Conservation (phyloP, 2,113 vertebrate genomes). For the Spizaetus ornatus region DNA sequence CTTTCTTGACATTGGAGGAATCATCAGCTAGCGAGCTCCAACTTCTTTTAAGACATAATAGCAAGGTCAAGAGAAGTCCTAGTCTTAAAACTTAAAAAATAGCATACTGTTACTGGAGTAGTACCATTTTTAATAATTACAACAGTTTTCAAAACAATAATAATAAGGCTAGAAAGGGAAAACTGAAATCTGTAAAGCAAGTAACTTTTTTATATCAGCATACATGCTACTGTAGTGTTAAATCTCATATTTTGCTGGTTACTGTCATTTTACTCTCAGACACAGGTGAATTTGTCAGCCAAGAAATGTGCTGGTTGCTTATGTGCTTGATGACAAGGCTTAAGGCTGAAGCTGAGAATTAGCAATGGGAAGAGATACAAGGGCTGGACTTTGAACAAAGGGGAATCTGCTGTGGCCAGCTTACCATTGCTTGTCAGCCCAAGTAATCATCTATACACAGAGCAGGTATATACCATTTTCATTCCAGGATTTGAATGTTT, state of each 20-base stretch:
- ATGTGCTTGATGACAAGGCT: background rate
- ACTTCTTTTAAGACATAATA: background rate
- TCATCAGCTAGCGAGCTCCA: background rate
- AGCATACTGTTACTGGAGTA: background rate
- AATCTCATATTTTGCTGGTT: background rate
- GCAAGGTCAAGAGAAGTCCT: background rate
- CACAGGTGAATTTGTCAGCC: background rate
- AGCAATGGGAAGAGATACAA: background rate
- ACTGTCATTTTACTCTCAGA: background rate
- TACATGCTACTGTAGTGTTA: background rate
- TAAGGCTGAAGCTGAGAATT: background rate
- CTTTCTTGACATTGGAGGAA: background rate
- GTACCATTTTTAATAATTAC: background rate
- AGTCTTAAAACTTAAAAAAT: background rate
- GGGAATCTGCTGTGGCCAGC: background rate
- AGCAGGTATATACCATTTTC: accelerated
- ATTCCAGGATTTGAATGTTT: background rate
- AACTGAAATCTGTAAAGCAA: background rate
- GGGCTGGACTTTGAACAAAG: background rate
- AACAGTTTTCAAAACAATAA: background rate
- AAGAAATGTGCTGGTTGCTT: background rate
- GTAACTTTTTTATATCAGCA: background rate
- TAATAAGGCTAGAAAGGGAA: background rate
- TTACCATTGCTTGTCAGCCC: background rate
- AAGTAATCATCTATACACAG: background rate